Base-by-base conservation (phyloP, 2,888 invertebrate species). In the Rotaria socialis region DNA sequence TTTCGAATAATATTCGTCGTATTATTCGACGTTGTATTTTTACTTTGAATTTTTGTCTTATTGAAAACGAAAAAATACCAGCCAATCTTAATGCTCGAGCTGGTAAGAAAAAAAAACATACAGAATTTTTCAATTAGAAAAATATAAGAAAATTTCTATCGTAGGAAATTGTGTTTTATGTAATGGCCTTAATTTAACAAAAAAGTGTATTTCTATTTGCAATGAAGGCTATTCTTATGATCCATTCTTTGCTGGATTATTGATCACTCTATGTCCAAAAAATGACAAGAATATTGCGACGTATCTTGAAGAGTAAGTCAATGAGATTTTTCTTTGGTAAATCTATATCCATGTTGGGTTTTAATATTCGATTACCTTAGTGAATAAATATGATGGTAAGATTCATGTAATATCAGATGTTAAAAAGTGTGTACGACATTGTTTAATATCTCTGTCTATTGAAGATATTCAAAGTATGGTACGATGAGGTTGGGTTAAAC, bases 1-100 rank as follows among this genome's bases (percentile, higher is more conserved):
- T 80, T 80, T 47, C 80, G 3, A 47, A 80, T 47, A 24, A 80
- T 47, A 47, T 80, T 80, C 80, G 80, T n/a, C 80, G 80, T 47
- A 43, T 80, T 47, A 10, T 80, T 24, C 43, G 80, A 47, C 80
- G 80, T 80, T 47, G 80, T 47, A n/a, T 47, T 4, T n/a, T 47
- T 14, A 47, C 80, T 11, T 11, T 80, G 6, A 24, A 80, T 80
- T 43, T 80, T 47, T 80, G 80, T 80, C 47, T 80, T 43, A 47
- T 80, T n/a, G 80, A 80, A 7, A 47, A 43, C 7, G 47, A 80
- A 10, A 80, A 43, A 80, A 80, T 80, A 24, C 80, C 80, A 14
- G 47, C 80, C 0, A 80, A 80, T 47, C 47, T 80, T 4, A n/a
- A 11, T 47, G 80, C 47, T 47, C 43, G 80, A 24, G 80, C 80